Evolutionary conservation across 2,888 invertebrate genomes (phyloP).

Genomic region (Parthenolecanium corni): DNA sequence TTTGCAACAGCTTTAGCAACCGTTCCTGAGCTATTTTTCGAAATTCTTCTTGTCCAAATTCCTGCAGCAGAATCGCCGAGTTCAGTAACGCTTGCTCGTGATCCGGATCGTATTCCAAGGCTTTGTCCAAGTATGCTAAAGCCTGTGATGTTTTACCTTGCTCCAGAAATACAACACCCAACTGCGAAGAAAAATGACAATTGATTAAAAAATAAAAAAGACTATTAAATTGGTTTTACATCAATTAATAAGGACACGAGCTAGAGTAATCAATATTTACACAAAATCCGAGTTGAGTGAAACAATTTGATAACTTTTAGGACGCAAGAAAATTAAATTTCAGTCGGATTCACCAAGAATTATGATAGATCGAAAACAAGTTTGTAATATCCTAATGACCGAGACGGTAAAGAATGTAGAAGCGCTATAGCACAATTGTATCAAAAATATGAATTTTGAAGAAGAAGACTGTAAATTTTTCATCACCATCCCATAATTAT

Average conservation of each 20-base stretch:
- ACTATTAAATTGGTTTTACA: not conserved
- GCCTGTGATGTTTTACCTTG: slow-evolving; percentile 86
- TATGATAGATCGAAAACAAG: no score
- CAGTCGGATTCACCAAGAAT: no score
- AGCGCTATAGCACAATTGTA: no score
- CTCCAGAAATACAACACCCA: slow-evolving; percentile 88
- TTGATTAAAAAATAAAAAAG: no score
- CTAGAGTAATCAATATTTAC: not conserved
- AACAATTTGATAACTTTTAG: no score
- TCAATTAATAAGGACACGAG: not conserved
- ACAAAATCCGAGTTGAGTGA: no score
- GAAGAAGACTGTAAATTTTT: no score
- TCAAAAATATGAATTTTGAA: no score
- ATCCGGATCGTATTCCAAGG: slow-evolving; percentile 81
- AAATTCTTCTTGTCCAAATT: slow-evolving; percentile 67
- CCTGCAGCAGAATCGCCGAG: slow-evolving; percentile 87
- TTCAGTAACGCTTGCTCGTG: slow-evolving; percentile 90
- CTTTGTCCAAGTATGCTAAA: slow-evolving; percentile 81
- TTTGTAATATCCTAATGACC: no score
- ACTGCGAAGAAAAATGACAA: slow-evolving; percentile 43
- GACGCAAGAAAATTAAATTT: no score
- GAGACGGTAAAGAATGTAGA: no score
- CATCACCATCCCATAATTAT: no score
- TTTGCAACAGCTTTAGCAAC: slow-evolving; percentile 65
- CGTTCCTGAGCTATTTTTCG: slow-evolving; percentile 69